Evolutionary conservation across 1,140 invertebrate genomes (phyloP), one percentile per base, ranked within the genome.

Genomic region (Helicoverpa zea): DNA sequence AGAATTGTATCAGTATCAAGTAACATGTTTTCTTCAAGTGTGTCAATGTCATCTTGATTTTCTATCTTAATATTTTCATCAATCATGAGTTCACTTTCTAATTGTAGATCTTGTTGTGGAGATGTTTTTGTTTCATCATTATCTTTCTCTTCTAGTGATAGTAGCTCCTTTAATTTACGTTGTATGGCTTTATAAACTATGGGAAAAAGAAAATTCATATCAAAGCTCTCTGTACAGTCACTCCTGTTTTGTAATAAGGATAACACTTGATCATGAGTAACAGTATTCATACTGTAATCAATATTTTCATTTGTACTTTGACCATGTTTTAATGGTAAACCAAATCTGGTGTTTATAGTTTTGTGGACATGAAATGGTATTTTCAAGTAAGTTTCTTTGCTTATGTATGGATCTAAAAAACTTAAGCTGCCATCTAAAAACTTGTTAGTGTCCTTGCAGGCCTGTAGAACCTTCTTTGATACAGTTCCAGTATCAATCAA

Each of bases 1-100:
- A 29, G 11, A 12, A 4, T 61, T 61, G 23, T 29, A 61, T 61
- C 13, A 61, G 7, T 61, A 4, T 61, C 3, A 0, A 29, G 10
- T 61, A 11, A 14, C 3, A 5, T 3, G 12, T 61, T 30, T 30
- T 30, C 58, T 12, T 30, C 58, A 13, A 29, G 11, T 10, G 7
- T 13, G 11, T 61, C 23, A 10, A 59, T 23, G 12, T 23, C 11
- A 7, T 18, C 16, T 58, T 58, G 16, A 58, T 16, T 18, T 58
- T 18, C 54, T 16, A 18, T 9, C 54, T 56, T 58, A 23, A 58
- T 23, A 23, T 58, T 18, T 13, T 61, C 58, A 4, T 61, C 23
- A 61, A 61, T 29, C 23, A 61, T 61, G 29, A 61, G 23, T 61
- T 61, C 58, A 61, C 23, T 61, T 61, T 29, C 11, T 29, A 61